Evolutionary conservation across 2,888 invertebrate species (phyloP).

Genomic region (Salpingus planirostris): DNA sequence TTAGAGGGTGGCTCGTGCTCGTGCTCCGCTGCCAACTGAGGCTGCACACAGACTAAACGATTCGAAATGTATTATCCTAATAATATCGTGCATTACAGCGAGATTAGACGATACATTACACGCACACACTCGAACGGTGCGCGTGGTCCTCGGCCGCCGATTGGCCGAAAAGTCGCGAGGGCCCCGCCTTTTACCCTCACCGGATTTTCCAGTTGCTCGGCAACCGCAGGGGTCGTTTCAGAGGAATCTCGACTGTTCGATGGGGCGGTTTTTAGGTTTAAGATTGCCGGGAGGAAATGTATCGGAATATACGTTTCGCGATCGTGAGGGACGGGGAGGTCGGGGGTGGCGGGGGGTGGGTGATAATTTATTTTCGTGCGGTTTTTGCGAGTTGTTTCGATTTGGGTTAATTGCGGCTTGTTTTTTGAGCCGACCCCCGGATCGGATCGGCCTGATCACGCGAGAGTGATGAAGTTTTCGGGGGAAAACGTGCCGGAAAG

Average conservation of each 20-base stretch:
- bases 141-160: constrained; percentile 27
- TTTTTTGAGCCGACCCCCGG: constrained; percentile 9
- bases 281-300: constrained; percentile 7
- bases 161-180: constrained; percentile 31
- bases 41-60: constrained; percentile 41
- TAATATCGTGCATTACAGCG: constrained; percentile 44
- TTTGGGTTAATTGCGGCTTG: constrained; percentile 16
- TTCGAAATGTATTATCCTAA: constrained; percentile 44
- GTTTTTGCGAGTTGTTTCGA: constrained; percentile 15
- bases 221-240: constrained; percentile 24
- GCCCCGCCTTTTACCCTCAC: constrained; percentile 31
- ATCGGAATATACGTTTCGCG: constrained; percentile 7
- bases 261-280: constrained; percentile 13
- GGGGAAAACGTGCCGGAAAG: too few species aligned
- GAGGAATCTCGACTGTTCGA: constrained; percentile 27
- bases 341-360: too few species aligned
- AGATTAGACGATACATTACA: constrained; percentile 44
- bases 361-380: constrained; percentile 14
- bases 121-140: constrained; percentile 34
- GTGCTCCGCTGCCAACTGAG: constrained; percentile 27
- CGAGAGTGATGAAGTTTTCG: too few species aligned
- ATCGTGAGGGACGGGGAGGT: constrained; percentile 3
- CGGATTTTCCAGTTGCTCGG: constrained; percentile 29
- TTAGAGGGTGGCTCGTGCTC: too few species aligned
- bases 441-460: too few species aligned